Base-by-base conservation (phyloP, 2,797 vertebrate genomes). In the Artibeus lituratus region DNA sequence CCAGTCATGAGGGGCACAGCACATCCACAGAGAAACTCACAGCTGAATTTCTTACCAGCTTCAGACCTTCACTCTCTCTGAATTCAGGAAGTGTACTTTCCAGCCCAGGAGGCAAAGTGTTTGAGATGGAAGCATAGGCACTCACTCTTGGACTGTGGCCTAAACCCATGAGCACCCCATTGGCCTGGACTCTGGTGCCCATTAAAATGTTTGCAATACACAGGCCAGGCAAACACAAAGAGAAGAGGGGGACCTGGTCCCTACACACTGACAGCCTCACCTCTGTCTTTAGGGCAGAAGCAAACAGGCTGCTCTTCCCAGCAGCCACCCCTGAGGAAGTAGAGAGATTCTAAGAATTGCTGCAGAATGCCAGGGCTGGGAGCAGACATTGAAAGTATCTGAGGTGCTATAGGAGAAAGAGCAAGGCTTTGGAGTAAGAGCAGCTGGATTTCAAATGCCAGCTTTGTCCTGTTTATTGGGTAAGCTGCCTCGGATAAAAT, bases 1-100 rank as follows among this genome's bases (percentile, higher is more conserved):
- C 97, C 91, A 91, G 89, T 96, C 91, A 91, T 55, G 69, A 96
- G 93, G 85, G 51, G 65, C 1, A 7, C 32, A 55, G 22, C 1
- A 0, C 22, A 78, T 86, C 29, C 77, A 95, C 62, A 67, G 87
- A 95, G 87, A 93, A 90, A 94, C 74, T 76, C 76, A 37, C 0
- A 0, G 73, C n/a, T 92, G 72, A 69, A 94, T 90, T 96, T 87
- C 62, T 94, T 35, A 42, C 26, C 47, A 74, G 83, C 51, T 53
- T 82, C 24, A n/a, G 49, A 62, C 35, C 82, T 37, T 81, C 49
- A n/a, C 14, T 44, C 32, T 47, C 69, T 91, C 18, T 29, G 35
- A 83, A 65, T 65, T 65, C 62, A 94, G 21, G n/a, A 85, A 83
- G n/a, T 24, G 14, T 42, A 67, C 65, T 59, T 91, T 88, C 73